phyloP scores from a whole-genome alignment of 2,888 invertebrate species.

The Nesidiocoris tenuis region DNA sequence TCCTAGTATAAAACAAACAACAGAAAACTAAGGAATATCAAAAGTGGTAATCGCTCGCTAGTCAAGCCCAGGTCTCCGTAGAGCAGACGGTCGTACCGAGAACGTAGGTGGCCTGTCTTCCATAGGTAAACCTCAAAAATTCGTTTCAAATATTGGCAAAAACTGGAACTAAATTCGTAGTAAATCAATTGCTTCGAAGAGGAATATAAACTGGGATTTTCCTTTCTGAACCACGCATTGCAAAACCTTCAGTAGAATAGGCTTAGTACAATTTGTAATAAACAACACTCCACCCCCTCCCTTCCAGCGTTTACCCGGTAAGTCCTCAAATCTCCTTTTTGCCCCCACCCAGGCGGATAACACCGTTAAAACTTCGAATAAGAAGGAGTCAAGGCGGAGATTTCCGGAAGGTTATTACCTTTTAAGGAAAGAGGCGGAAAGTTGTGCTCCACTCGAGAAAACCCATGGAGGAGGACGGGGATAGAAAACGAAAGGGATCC shows the following conservation, averaged over 20 bases:
- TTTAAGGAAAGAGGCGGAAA: conserved; percentile 31
- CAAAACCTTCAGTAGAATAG: background rate
- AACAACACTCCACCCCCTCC: background rate
- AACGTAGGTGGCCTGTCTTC: too few relatives aligned
- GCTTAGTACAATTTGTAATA: background rate
- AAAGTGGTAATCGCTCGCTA: too few relatives aligned
- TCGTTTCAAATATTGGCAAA: too few relatives aligned
- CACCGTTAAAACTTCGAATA: conserved; percentile 30
- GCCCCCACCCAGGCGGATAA: conserved; percentile 2
- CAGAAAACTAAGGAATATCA: too few relatives aligned
- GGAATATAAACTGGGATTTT: too few relatives aligned
- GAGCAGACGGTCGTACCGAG: too few relatives aligned
- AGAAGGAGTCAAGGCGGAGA: conserved; percentile 7
- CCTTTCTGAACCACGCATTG: too few relatives aligned
- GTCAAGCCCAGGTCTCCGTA: too few relatives aligned
- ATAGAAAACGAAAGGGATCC: background rate
- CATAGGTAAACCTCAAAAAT: too few relatives aligned
- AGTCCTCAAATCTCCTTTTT: background rate
- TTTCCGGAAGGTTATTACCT: conserved; percentile 32
- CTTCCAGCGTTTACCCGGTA: background rate
- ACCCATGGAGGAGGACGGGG: background rate
- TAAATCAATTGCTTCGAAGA: too few relatives aligned
- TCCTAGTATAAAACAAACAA: too few relatives aligned
- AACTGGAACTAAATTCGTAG: too few relatives aligned
- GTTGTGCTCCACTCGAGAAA: conserved; percentile 12